Conservation (phyloP, 2,797 vertebrate genomes). For the Melopsittacus undulatus region DNA sequence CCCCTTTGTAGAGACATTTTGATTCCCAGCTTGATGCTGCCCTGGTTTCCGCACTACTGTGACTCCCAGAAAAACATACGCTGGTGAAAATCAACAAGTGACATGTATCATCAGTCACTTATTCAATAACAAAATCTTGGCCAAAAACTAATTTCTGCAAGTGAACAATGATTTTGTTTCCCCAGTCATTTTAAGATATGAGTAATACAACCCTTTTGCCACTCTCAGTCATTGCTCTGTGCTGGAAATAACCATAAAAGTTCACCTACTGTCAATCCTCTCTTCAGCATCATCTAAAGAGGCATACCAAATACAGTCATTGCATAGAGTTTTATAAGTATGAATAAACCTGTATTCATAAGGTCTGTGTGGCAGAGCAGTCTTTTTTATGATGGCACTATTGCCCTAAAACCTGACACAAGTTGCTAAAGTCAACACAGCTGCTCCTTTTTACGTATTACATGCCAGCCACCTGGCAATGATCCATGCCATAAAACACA, state of each 20-base stretch:
- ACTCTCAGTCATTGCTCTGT: not conserved
- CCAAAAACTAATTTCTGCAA: not conserved
- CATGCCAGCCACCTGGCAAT: not conserved
- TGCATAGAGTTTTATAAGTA: not conserved
- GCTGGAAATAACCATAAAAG: not conserved
- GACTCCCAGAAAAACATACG: not conserved
- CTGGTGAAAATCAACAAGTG: not conserved
- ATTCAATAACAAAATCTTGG: not conserved
- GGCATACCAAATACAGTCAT: not conserved
- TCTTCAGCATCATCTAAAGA: not conserved
- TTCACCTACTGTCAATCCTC: not conserved
- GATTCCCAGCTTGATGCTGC: not conserved
- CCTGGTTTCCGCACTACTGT: not conserved
- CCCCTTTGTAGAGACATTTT: not conserved
- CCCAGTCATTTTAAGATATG: not conserved
- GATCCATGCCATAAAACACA: not conserved
- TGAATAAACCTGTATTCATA: not conserved
- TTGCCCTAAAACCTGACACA: not conserved
- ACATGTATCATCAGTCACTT: not conserved
- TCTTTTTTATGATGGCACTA: not conserved
- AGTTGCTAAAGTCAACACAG: not conserved
- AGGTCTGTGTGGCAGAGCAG: not conserved
- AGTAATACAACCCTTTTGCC: not conserved
- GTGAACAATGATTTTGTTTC: not conserved
- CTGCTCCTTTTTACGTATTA: not conserved